phyloP scores from a whole-genome alignment of 2,797 vertebrate genomes.

The Catamblyrhynchus diadema region DNA sequence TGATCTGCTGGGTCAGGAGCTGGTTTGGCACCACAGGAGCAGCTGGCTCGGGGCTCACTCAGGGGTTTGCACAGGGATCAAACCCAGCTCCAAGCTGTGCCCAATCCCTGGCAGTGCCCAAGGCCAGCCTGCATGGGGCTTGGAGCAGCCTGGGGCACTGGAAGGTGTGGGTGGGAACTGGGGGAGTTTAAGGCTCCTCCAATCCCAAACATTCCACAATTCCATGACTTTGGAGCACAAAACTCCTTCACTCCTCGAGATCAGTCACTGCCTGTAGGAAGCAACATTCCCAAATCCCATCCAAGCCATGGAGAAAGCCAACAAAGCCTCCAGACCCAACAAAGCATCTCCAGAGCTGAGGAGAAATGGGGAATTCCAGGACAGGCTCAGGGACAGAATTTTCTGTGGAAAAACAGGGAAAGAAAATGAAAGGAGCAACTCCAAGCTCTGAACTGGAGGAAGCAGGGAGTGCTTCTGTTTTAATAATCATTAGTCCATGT shows the following conservation, averaged over 20 bases:
- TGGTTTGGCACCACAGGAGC: fast-evolving
- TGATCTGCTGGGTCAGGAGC: neutral
- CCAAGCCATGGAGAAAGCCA: neutral
- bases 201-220: neutral
- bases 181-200: neutral
- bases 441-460: neutral
- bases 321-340: neutral
- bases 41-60: neutral
- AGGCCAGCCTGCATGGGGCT: fast-evolving
- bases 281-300: neutral
- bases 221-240: neutral
- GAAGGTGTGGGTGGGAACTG: neutral
- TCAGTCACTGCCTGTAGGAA: neutral
- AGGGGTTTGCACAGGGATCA: neutral
- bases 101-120: neutral
- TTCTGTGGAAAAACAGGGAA: neutral
- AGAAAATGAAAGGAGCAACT: neutral
- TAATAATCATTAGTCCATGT: constrained; percentile 51
- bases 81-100: neutral
- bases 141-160: neutral
- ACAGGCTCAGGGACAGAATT: neutral
- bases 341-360: neutral
- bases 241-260: neutral
- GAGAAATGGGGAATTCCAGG: neutral
- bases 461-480: constrained; percentile 50